phyloP scores from a whole-genome alignment of 2,113 vertebrate genomes.

The Numida meleagris region DNA sequence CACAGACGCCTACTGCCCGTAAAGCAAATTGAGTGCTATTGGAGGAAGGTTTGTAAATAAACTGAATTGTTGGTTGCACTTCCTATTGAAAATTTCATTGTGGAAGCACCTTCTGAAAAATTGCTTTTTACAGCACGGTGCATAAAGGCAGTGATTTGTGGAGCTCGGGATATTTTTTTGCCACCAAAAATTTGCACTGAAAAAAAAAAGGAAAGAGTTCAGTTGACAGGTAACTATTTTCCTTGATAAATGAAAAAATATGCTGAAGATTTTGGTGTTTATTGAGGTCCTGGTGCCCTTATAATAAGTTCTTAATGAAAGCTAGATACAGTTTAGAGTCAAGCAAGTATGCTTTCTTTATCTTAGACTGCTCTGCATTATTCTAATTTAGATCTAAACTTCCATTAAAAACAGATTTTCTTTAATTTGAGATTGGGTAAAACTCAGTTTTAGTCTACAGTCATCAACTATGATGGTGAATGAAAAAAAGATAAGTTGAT shows the following conservation, averaged over 20 bases:
- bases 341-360: neutral
- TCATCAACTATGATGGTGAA: no score
- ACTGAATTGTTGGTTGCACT: neutral
- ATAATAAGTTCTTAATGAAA: neutral
- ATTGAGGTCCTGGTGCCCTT: neutral
- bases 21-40: neutral
- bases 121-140: fast-evolving
- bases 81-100: neutral
- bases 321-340: neutral
- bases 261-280: neutral
- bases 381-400: neutral
- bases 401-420: neutral
- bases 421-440: neutral
- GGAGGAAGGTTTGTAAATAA: neutral
- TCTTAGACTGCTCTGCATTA: neutral
- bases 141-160: neutral
- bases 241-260: neutral
- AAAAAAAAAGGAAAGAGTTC: neutral
- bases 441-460: neutral
- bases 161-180: neutral
- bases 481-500: neutral
- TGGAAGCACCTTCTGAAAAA: neutral
- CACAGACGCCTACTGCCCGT: neutral
- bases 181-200: neutral
- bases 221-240: neutral